These are phyloP conservation scores for Polypedilum pembai DNA, from an alignment of 1,140 invertebrate species.

Conservation along the genomic window DNA sequence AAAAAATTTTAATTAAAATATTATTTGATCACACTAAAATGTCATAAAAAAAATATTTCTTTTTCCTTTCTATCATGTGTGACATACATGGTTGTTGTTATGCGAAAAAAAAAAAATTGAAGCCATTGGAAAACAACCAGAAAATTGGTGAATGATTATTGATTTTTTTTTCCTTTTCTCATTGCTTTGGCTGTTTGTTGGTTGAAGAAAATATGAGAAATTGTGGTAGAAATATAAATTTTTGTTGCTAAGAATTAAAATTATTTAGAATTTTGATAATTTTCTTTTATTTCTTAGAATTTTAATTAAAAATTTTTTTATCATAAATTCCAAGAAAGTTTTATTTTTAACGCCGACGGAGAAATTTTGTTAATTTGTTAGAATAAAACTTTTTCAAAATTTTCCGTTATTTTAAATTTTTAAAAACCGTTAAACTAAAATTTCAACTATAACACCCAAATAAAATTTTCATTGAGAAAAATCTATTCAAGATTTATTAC, in stretches of 20 bases:
- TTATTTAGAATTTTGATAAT: neutral
- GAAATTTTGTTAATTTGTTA: too few species aligned
- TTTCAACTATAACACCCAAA: too few species aligned
- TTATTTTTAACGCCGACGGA: too few species aligned
- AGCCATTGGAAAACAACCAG: neutral
- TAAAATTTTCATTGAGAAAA: too few species aligned
- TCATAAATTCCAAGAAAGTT: neutral
- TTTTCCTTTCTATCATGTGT: neutral
- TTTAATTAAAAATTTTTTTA: neutral
- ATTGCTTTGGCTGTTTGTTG: neutral
- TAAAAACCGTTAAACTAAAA: too few species aligned
- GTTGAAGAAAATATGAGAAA: neutral
- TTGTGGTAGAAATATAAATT: neutral
- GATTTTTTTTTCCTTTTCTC: neutral
- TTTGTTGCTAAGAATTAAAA: neutral
- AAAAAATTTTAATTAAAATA: neutral
- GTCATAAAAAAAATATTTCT: conserved; percentile 5
- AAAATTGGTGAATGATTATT: neutral
- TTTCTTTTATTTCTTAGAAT: neutral
- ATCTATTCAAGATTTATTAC: too few species aligned
- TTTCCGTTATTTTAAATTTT: too few species aligned
- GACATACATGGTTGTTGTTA: neutral
- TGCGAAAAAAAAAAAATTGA: neutral
- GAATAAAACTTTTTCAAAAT: too few species aligned
- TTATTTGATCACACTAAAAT: neutral